A percentile compares a stretch with the other conserved stretches of the same genome.
Evolutionary conservation across 2,797 vertebrate genomes (phyloP).

Genomic region (Gymnopithys bicolor): DNA sequence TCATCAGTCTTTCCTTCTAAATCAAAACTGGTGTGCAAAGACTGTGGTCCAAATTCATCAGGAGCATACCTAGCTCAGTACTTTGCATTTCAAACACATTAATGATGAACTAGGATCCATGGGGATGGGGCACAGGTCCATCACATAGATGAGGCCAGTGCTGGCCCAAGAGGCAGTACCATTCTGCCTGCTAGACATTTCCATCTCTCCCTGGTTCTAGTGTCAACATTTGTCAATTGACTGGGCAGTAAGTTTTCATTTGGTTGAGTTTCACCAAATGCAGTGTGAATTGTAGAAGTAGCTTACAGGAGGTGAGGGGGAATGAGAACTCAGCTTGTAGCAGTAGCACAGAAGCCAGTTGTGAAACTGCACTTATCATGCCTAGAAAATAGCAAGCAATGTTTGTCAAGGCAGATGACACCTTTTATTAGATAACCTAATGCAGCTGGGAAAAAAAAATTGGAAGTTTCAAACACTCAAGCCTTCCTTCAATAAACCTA

Average conservation of each 20-base stretch:
- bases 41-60: neutral
- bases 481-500: neutral
- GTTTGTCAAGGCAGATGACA: neutral
- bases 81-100: neutral
- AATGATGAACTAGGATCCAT: neutral
- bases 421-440: neutral
- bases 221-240: neutral
- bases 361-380: neutral
- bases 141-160: accelerated
- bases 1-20: neutral
- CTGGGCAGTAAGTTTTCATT: neutral
- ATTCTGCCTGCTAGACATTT: neutral
- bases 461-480: neutral
- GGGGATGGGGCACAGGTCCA: neutral
- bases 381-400: neutral
- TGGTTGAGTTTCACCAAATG: neutral
- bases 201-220: neutral
- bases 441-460: neutral
- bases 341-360: neutral
- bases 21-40: neutral
- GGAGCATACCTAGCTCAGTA: neutral
- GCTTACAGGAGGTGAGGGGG: accelerated
- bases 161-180: neutral
- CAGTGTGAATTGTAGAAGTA: neutral
- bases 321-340: neutral